Evolutionary conservation across 2,113 vertebrate species (phyloP).

Genomic region (Bolborhynchus lineola): DNA sequence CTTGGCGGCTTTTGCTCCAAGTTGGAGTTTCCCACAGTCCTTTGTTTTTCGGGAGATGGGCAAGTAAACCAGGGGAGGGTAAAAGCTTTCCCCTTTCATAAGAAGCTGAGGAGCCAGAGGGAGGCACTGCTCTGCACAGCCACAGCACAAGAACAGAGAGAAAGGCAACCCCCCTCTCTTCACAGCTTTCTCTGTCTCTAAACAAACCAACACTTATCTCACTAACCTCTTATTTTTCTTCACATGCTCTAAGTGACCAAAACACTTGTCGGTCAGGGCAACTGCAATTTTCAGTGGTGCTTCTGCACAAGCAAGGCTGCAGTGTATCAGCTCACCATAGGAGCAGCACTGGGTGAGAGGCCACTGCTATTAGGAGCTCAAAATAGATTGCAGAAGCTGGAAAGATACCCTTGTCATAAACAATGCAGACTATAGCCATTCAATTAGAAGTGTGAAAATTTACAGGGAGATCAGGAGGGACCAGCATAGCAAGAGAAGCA

Average conservation of each 20-base stretch:
- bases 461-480: background rate
- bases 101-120: background rate
- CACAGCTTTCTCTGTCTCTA: background rate
- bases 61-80: background rate
- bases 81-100: background rate
- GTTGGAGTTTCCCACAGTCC: background rate
- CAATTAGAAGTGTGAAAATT: background rate
- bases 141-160: background rate
- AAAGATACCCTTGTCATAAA: background rate
- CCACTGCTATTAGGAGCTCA: background rate
- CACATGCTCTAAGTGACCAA: background rate
- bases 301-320: background rate
- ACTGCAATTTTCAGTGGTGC: background rate
- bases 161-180: background rate
- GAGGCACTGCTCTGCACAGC: background rate
- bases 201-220: background rate
- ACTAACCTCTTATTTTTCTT: background rate
- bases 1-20: background rate
- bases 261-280: background rate
- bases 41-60: background rate
- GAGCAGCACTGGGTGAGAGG: background rate
- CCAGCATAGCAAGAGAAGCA: background rate
- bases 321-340: accelerated
- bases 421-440: background rate
- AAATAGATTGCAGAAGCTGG: background rate